Evolutionary conservation across 2,888 invertebrate species (phyloP).

Genomic region (Pammene fasciana): DNA sequence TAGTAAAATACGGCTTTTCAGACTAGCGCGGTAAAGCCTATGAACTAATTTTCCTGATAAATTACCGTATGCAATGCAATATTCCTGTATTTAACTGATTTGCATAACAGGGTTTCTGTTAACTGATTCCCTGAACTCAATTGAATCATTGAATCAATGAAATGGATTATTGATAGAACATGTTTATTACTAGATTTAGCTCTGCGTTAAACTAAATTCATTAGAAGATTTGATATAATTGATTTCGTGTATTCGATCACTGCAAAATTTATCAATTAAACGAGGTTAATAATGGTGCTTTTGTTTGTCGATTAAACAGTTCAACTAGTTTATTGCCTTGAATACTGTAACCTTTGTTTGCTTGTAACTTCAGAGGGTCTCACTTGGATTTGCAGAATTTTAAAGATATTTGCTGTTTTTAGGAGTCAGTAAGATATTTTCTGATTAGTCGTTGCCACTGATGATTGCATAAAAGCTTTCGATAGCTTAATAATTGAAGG

Average conservation of each 20-base stretch:
- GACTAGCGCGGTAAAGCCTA: too few relatives aligned
- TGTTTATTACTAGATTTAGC: background rate
- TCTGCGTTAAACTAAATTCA: background rate
- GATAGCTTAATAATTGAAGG: too few relatives aligned
- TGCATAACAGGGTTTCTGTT: background rate
- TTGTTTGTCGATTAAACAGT: too few relatives aligned
- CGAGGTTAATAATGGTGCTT: background rate
- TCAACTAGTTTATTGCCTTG: background rate
- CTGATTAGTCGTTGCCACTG: too few relatives aligned
- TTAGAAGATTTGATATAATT: background rate
- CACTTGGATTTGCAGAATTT: too few relatives aligned
- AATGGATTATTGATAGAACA: background rate
- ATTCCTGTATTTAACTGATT: background rate
- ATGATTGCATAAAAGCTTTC: too few relatives aligned
- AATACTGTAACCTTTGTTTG: background rate
- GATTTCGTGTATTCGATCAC: background rate
- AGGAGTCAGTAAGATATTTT: too few relatives aligned
- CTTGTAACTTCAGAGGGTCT: background rate
- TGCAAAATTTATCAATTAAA: background rate
- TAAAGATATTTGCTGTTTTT: too few relatives aligned
- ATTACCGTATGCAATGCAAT: background rate
- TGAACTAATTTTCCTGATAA: background rate
- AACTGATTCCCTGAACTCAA: slow-evolving; percentile 11
- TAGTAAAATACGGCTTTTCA: too few relatives aligned
- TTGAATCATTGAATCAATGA: slow-evolving; percentile 11